Conservation (phyloP, 2,797 vertebrate species). For the Mormyrops attenuatus region DNA sequence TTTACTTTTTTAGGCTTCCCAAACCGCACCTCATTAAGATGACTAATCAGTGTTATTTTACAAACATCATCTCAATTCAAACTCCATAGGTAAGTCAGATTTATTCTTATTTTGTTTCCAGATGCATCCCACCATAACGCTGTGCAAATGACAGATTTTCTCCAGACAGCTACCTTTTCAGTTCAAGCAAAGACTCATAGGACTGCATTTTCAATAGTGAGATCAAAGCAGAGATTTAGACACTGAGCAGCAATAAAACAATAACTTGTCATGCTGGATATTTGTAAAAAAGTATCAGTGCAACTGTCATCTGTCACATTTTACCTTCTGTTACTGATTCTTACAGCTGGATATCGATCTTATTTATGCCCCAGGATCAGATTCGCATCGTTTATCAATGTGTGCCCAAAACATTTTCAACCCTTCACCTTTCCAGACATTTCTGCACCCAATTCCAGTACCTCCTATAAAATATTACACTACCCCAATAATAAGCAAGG, state of each 20-base stretch:
- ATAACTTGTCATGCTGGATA: not conserved
- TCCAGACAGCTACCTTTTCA: not conserved
- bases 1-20: not conserved
- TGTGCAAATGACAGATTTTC: not conserved
- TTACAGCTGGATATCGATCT: not conserved
- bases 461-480: not conserved
- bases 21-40: not conserved
- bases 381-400: not conserved
- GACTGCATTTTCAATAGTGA: not conserved
- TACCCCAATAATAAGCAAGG: not conserved
- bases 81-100: not conserved
- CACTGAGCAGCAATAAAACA: not conserved
- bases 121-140: not conserved
- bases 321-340: not conserved
- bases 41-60: not conserved
- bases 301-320: not conserved
- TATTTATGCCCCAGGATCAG: not conserved
- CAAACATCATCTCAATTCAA: not conserved
- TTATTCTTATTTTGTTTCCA: not conserved
- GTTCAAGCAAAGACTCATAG: not conserved
- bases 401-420: not conserved
- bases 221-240: not conserved
- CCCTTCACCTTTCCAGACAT: not conserved
- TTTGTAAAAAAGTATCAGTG: not conserved
- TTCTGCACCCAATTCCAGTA: not conserved